phyloP scores from a whole-genome alignment of 2,888 invertebrate genomes.

The Ophraella communa region DNA sequence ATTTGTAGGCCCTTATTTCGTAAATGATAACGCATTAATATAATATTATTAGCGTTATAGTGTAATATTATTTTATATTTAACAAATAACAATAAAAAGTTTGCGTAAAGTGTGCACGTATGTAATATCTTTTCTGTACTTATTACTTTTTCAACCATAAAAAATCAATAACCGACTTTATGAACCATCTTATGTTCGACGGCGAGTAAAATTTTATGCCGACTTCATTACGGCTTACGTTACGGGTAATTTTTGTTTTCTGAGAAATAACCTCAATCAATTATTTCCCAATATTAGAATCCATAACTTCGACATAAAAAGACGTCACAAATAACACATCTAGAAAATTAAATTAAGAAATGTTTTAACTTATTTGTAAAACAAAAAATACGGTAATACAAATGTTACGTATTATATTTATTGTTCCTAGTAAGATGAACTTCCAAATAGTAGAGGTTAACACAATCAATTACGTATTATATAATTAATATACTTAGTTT shows the following conservation, averaged over 20 bases:
- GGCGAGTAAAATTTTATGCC: background rate
- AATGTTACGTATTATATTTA: no score
- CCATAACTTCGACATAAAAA: background rate
- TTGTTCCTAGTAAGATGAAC: no score
- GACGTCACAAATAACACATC: background rate
- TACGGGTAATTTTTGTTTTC: background rate
- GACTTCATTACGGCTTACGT: background rate
- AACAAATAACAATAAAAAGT: no score
- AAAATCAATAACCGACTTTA: background rate
- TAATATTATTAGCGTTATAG: no score
- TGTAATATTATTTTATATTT: no score
- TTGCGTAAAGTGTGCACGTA: no score
- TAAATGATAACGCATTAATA: no score
- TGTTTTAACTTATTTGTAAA: background rate
- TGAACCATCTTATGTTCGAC: background rate
- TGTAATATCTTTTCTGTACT: background rate
- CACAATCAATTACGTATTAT: no score
- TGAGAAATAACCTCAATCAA: background rate
- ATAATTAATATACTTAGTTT: no score
- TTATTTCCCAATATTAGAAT: background rate
- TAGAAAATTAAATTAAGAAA: background rate
- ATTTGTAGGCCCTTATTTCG: no score
- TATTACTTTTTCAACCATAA: background rate
- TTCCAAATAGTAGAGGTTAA: no score
- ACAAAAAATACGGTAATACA: no score